These are phyloP conservation scores for Pseudolycoriella hygida DNA, from an alignment of 2,888 invertebrate species.

Conservation along the genomic window DNA sequence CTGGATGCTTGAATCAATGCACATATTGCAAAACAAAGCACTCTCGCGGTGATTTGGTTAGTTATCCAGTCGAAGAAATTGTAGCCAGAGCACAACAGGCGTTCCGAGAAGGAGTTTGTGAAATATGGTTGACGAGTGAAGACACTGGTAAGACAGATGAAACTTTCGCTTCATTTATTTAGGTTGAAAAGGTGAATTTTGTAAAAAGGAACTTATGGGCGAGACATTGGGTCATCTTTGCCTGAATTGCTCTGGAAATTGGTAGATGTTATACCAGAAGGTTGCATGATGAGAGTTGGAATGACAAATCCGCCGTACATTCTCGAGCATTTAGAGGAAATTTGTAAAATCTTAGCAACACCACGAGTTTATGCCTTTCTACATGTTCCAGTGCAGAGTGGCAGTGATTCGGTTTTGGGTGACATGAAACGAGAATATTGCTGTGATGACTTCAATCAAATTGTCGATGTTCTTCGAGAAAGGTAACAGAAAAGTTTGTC, in stretches of 20 bases:
- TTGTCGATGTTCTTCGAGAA: constrained; percentile 65
- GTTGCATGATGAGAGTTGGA: constrained; percentile 71
- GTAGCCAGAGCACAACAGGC: constrained; percentile 72
- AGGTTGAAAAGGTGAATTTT: neutral
- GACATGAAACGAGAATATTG: constrained; percentile 97
- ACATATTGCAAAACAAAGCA: constrained; percentile 98
- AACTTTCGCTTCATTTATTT: neutral
- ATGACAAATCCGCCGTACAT: constrained; percentile 99
- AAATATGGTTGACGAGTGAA: constrained; percentile 96
- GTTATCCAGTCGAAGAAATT: constrained; percentile 80
- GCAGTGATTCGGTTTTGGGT: constrained; percentile 81
- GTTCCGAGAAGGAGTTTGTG: constrained; percentile 81
- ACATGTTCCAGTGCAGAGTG: constrained; percentile 95
- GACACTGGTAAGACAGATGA: constrained; percentile 54
- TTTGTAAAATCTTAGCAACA: constrained; percentile 70
- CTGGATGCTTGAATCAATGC: constrained; percentile 94
- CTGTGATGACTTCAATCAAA: constrained; percentile 70
- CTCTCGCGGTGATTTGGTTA: constrained; percentile 90
- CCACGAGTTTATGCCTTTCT: constrained; percentile 88
- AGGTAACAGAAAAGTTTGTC: no score
- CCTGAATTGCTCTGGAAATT: constrained; percentile 73
- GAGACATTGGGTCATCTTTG: constrained; percentile 77
- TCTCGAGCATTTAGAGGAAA: constrained; percentile 78
- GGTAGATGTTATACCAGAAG: constrained; percentile 43
- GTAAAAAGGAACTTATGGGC: constrained; percentile 63